Evolutionary conservation across 2,113 vertebrate species (phyloP), one percentile per base, ranked within the genome.

Genomic region (Ceyx melanurus): DNA sequence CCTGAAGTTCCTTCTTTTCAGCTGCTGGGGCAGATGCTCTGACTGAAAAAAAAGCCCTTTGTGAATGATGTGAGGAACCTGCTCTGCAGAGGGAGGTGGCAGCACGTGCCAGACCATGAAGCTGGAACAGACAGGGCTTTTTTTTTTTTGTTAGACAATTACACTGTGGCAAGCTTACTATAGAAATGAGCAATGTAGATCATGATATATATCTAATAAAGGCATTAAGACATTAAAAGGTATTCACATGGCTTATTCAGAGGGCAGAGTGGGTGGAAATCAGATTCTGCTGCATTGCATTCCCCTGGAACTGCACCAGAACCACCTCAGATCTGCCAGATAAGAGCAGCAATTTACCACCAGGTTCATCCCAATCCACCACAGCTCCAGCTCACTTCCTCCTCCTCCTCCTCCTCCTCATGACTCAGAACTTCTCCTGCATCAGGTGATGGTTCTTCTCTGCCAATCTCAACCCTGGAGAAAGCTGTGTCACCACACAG

Each of bases 401-500:
- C 75, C 37, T 37, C 37, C 37, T 37, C 35, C 35, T 37, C 37
- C 37, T 82, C 67, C 80, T 54, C 75, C 48, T 18, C 9, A 29
- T 94, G 87, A 95, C 65, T 95, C 92, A 22, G 23, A 29, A 83
- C 26, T 65, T 54, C 9, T 28, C 72, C 54, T 46, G 5, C 57
- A 85, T 86, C 93, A 95, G 93, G 80, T 93, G 82, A 90, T 53
- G 33, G 73, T 86, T 75, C 13, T 46, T 83, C 61, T 81, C 67
- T 90, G 92, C 83, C 92, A 88, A 51, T 45, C 90, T 48, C 82
- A 68, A 14, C 4, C 43, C n/a, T 13, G 43, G 60, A 65, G 92
- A 88, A 86, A 90, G 84, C 76, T 91, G 64, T 70, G 68, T 88
- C 87, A 92, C 71, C 50, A 62, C 54, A 77, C 40, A 96, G 94